phyloP scores from a whole-genome alignment of 23 tunicate genomes.

The Halocynthia aurantium region DNA sequence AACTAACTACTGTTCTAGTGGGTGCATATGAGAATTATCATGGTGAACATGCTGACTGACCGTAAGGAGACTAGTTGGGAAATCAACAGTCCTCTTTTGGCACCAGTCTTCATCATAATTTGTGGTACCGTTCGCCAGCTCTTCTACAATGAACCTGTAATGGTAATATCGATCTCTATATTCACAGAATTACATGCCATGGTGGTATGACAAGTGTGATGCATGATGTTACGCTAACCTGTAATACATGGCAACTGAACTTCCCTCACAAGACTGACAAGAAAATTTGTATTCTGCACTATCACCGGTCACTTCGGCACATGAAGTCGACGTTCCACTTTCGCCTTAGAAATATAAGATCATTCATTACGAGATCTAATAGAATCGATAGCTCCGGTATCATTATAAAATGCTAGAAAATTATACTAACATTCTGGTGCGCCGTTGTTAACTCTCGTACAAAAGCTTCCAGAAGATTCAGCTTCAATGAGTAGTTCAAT shows the following conservation, averaged over 20 bases:
- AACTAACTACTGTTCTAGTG: too few relatives aligned
- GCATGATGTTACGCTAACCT: neutral
- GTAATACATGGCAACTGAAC: constrained; percentile 14
- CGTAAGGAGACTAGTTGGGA: neutral
- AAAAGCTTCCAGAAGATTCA: neutral
- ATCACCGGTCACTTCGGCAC: neutral
- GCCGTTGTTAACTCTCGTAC: constrained; percentile 3
- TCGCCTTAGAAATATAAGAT: too few relatives aligned
- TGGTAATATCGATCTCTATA: too few relatives aligned
- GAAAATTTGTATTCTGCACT: constrained; percentile 4
- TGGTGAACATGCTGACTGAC: too few relatives aligned
- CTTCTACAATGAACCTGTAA: constrained; percentile 2
- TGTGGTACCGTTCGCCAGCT: neutral
- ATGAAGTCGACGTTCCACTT: too few relatives aligned
- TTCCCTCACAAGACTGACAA: constrained; percentile 22
- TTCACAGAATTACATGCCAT: neutral
- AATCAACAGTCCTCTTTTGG: constrained; percentile 1
- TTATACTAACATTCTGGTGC: neutral
- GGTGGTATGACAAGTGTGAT: neutral
- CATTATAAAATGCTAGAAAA: neutral
- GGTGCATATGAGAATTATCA: too few relatives aligned
- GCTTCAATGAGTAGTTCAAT: constrained; percentile 3
- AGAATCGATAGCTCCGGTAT: too few relatives aligned
- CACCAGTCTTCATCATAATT: constrained; percentile 23
- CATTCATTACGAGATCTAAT: too few relatives aligned